Evolutionary conservation across 2,113 vertebrate species (phyloP), one percentile per base, ranked within the genome.

Genomic region (Onychostruthus taczanowskii): DNA sequence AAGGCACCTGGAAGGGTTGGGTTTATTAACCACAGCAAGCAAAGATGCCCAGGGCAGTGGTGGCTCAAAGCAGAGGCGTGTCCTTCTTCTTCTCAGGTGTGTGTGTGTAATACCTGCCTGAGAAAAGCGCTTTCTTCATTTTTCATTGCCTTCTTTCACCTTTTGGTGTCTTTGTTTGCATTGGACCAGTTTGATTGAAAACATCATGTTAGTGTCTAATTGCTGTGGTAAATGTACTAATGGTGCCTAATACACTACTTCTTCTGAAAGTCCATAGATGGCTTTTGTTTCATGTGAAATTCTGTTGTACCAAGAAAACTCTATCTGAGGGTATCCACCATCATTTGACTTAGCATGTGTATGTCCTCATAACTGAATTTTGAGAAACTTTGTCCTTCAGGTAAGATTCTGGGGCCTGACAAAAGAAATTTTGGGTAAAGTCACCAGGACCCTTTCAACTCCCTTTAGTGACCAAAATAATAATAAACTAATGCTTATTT

Each of bases 391-490:
- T 52, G 39, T 80, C 55, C 33, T 81, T 87, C 53, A 50, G n/a
- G 24, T 81, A 49, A 44, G n/a, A 52, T 78, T 89, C 50, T 78
- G 56, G 47, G 31, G 23, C 30, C 33, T 50, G 23, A 47, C 70
- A 20, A 3, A 74, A 88, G 44, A 74, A 73, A 66, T 87, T 59
- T 84, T 85, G 19, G 83, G 93, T 83, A 31, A 91, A 93, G 84
- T 73, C 55, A 61, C 27, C 0, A 1, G 9, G 26, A 89, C 16
- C 23, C 30, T 95, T 91, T 91, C 62, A 89, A 69, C 41, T 95
- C 46, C 87, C 35, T 81, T 87, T 64, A 94, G 59, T 88, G 93
- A 91, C 66, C 41, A 87, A 93, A 91, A 88, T 55, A 96, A 77
- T 88, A 96, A 88, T 67, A 93, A 90, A 37, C 58, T n/a, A 69